These are phyloP conservation scores for Leptoclinus maculatus DNA, from an alignment of 2,797 vertebrate genomes.

Conservation along the genomic window DNA sequence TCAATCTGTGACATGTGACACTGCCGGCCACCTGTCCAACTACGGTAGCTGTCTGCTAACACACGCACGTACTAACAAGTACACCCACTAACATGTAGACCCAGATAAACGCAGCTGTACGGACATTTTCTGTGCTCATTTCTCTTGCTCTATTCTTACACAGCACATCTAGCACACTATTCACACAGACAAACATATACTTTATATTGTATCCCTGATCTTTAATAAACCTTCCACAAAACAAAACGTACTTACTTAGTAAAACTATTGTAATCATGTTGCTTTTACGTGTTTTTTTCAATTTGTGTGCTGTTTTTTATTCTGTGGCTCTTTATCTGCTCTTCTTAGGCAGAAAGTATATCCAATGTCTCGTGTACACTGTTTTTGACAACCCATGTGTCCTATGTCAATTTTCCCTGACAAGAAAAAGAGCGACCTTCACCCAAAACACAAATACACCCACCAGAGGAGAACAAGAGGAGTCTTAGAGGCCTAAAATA, in stretches of 20 bases:
- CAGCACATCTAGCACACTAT: not conserved
- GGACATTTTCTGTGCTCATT: not conserved
- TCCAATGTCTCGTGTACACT: not conserved
- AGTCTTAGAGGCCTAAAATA: not conserved
- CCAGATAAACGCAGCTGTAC: slow-evolving; percentile 59
- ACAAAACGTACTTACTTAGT: not conserved
- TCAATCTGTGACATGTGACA: slow-evolving; percentile 80
- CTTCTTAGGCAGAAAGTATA: not conserved
- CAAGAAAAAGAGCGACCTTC: not conserved
- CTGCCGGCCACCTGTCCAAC: slow-evolving; percentile 75
- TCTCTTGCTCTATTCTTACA: not conserved
- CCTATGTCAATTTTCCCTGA: not conserved
- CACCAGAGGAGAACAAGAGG: not conserved
- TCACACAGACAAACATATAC: not conserved
- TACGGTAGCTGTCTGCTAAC: slow-evolving; percentile 61
- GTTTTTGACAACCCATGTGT: not conserved
- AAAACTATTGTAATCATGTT: not conserved
- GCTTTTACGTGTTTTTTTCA: not conserved
- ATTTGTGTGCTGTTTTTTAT: not conserved
- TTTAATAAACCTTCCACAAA: not conserved
- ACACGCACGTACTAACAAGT: slow-evolving; percentile 24
- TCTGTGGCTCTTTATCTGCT: not conserved
- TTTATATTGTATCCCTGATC: not conserved
- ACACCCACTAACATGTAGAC: slow-evolving; percentile 22
- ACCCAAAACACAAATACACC: not conserved